Conservation (phyloP, 2,888 invertebrate species). For the Apodemia hepburni region DNA sequence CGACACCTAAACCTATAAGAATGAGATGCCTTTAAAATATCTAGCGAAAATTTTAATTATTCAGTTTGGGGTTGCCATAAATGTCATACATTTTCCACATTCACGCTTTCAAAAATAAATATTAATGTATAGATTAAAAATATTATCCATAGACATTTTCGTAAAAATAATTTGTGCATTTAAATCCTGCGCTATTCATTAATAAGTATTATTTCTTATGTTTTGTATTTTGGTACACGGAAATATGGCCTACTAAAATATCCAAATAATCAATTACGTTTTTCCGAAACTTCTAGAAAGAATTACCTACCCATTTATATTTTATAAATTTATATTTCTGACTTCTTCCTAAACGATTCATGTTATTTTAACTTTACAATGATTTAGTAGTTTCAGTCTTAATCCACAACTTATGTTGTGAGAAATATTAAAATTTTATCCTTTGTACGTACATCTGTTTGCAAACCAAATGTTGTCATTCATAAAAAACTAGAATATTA, state of each 20-base stretch:
- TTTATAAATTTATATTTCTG: too few species aligned
- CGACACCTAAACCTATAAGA: background rate
- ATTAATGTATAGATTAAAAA: background rate
- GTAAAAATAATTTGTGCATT: background rate
- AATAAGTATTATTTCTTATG: background rate
- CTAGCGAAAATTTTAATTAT: conserved; percentile 9
- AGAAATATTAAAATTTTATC: too few species aligned
- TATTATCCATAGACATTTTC: background rate
- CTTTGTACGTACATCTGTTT: too few species aligned
- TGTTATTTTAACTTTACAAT: background rate
- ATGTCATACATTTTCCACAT: conserved; percentile 1
- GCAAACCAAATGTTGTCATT: background rate
- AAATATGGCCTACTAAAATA: background rate
- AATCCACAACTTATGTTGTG: background rate
- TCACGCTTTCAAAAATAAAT: background rate
- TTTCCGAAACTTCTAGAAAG: background rate
- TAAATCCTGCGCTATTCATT: background rate
- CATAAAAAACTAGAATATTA: background rate
- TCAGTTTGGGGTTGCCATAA: conserved; percentile 2
- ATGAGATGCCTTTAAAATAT: conserved; percentile 10
- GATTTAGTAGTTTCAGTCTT: background rate
- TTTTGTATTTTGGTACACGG: background rate
- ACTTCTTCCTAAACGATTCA: too few species aligned
- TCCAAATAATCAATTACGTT: too few species aligned
- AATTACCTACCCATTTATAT: too few species aligned